phyloP scores from a whole-genome alignment of 2,797 vertebrate genomes.

The Okamejei kenojei region DNA sequence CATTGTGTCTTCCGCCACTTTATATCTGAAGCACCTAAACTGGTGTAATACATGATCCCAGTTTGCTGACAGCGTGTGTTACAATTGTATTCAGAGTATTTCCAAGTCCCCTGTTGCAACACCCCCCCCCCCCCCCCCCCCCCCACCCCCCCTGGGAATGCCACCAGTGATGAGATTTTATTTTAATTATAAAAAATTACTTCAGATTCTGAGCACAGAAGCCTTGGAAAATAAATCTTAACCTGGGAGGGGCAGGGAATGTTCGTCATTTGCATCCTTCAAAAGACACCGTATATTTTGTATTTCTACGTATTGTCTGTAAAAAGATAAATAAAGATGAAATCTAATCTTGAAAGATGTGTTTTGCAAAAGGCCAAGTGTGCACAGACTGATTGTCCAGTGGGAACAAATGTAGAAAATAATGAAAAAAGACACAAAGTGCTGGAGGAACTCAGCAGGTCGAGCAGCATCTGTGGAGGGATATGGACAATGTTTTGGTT shows the following conservation, averaged over 20 bases:
- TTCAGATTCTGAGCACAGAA: not conserved
- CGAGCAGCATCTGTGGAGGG: too few relatives aligned
- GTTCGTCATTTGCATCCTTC: not conserved
- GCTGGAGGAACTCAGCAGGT: not conserved
- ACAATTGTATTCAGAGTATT: not conserved
- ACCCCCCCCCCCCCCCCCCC: too few relatives aligned
- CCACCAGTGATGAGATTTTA: not conserved
- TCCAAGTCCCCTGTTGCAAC: not conserved
- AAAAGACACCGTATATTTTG: constrained; percentile 8
- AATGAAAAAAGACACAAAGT: not conserved
- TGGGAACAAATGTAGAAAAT: not conserved
- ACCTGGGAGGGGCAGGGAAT: not conserved
- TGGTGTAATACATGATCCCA: not conserved
- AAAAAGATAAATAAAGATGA: constrained; percentile 22
- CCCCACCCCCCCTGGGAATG: not conserved
- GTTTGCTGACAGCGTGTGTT: not conserved
- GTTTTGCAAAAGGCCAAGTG: not conserved
- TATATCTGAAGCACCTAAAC: not conserved
- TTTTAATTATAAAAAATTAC: not conserved
- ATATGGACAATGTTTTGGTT: too few relatives aligned
- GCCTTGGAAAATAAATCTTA: not conserved
- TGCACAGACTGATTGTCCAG: not conserved
- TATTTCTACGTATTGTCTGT: constrained; percentile 19
- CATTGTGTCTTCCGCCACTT: not conserved
- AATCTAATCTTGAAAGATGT: not conserved